Base-by-base conservation (phyloP, 1,140 invertebrate genomes). In the Scylla paramamosain region DNA sequence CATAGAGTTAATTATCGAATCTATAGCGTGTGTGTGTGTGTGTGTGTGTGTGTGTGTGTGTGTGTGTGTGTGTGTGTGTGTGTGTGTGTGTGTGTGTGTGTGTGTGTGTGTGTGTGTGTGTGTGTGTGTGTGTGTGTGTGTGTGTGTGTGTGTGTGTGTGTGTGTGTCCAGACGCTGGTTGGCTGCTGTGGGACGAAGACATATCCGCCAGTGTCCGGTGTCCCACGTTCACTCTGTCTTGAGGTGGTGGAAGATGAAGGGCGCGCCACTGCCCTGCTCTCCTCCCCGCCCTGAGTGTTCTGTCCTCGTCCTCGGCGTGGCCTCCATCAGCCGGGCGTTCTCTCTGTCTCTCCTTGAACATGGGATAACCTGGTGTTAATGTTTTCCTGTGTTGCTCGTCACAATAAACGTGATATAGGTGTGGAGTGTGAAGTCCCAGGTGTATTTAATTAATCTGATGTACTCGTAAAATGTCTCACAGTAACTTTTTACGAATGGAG, bases 361-460 rank as follows among this genome's bases (percentile, higher is more conserved):
- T 88, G 48, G 48, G 48, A 93, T 52, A 93, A 45, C 46, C 39
- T 77, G 83, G 83, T 93, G 83, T 93, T 32, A 77, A 88, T 93
- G 92, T 93, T 93, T 93, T 88, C 84, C 92, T 88, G 92, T 93
- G 48, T 86, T 88, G 92, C 92, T 93, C 92, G 92, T 93, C 92
- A 93, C 83, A 88, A 86, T 88, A 52, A 93, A 52, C 83, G 92
- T 93, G 92, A 88, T 93, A 93, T 93, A 84, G 82, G 67, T 93
- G 91, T 93, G 91, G 77, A 83, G 67, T 93, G 77, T 93, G 83
- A 82, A 93, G 45, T 93, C 86, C 31, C 29, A 84, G 82, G 45
- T 93, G 86, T 93, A 83, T n/a, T 86, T 84, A 8, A 59, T 39
- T 86, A 93, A 48, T 93, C 29, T 93, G 92, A 86, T 93, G 92